phyloP scores from a whole-genome alignment of 2,888 invertebrate genomes.

The Cephonodes hylas region DNA sequence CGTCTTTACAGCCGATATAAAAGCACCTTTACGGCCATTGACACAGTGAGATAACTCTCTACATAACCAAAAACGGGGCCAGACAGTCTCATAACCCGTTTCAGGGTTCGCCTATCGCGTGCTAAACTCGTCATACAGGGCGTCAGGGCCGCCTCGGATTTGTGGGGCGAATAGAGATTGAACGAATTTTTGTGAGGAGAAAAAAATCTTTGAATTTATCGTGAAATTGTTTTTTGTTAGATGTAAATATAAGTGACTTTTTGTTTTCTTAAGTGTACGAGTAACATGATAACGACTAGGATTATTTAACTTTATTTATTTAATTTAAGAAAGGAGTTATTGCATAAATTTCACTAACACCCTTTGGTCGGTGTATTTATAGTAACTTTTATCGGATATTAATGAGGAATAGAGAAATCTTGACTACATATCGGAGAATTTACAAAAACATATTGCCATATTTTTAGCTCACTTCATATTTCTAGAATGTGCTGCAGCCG shows the following conservation, averaged over 20 bases:
- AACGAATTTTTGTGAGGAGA: not conserved
- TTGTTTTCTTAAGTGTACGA: no score
- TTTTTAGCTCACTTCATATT: not conserved
- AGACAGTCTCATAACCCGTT: slow-evolving; percentile 14
- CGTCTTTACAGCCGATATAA: slow-evolving; percentile 11
- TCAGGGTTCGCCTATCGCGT: slow-evolving; percentile 1
- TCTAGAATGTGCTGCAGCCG: not conserved
- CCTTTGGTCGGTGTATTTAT: no score
- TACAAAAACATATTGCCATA: not conserved
- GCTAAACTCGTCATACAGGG: not conserved
- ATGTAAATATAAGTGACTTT: not conserved
- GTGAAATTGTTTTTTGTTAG: not conserved
- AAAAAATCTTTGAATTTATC: not conserved
- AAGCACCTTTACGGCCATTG: slow-evolving; percentile 30
- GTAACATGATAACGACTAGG: no score
- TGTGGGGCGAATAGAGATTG: not conserved
- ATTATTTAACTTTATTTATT: no score
- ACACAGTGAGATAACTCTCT: slow-evolving; percentile 23
- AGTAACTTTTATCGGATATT: no score
- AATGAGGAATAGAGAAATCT: no score
- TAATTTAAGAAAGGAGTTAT: no score
- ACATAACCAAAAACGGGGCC: slow-evolving; percentile 11
- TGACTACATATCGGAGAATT: not conserved
- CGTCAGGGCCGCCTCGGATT: not conserved
- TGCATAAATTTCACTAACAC: no score